phyloP scores from a whole-genome alignment of 2,797 vertebrate genomes.

The Jordanella pulchra region DNA sequence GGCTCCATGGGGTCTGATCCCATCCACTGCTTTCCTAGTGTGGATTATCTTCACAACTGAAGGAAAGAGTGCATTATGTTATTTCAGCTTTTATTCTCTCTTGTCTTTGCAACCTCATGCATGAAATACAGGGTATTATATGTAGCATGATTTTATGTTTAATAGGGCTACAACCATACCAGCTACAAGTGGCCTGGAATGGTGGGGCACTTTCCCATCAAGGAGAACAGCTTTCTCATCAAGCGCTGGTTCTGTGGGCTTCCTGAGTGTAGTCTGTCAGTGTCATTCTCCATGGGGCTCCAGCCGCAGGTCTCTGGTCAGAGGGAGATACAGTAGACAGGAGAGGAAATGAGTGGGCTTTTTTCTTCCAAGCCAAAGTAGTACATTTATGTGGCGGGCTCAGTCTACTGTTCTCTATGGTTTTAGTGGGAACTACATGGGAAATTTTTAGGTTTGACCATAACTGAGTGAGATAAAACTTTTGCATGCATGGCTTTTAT shows the following conservation, averaged over 20 bases:
- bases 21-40: slow-evolving; percentile 45
- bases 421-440: slow-evolving; percentile 42
- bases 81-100: slow-evolving; percentile 32
- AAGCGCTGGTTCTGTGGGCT: slow-evolving; percentile 52
- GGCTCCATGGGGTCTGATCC: slow-evolving; percentile 76
- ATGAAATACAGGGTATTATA: slow-evolving; percentile 60
- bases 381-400: slow-evolving; percentile 35
- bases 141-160: slow-evolving; percentile 65
- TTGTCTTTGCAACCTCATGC: slow-evolving; percentile 38
- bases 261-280: slow-evolving; percentile 50
- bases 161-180: slow-evolving; percentile 55
- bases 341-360: slow-evolving; percentile 62
- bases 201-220: slow-evolving; percentile 4
- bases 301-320: slow-evolving; percentile 63
- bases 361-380: slow-evolving; percentile 52
- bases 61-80: slow-evolving; percentile 49
- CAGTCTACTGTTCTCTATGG: slow-evolving; percentile 39
- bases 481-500: background rate
- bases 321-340: slow-evolving; percentile 42
- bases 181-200: slow-evolving; percentile 53
- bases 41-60: slow-evolving; percentile 41
- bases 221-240: slow-evolving; percentile 74
- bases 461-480: slow-evolving; percentile 8
- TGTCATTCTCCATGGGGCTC: slow-evolving; percentile 62
- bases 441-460: slow-evolving; percentile 35